A percentile compares a stretch with the other conserved stretches of the same genome.
Conservation (phyloP, 2,797 vertebrate species). For the Anguilla pacifica region DNA sequence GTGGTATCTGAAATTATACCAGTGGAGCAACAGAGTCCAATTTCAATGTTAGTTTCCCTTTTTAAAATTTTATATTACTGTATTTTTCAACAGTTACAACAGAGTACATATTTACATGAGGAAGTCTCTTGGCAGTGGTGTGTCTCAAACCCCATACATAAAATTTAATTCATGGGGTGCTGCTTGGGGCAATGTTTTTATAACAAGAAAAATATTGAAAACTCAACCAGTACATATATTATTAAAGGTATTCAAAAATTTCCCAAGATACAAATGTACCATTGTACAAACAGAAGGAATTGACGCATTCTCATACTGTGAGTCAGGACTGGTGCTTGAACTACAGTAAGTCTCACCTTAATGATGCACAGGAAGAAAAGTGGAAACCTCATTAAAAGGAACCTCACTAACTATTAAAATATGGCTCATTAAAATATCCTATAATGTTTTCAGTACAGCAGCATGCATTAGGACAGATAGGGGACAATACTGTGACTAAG, state of each 20-base stretch:
- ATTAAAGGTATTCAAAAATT: slow-evolving; percentile 19
- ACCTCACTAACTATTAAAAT: background rate
- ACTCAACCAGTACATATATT: background rate
- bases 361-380: slow-evolving; percentile 27
- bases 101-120: slow-evolving; percentile 24
- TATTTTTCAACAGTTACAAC: slow-evolving; percentile 32
- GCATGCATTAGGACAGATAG: slow-evolving; percentile 3
- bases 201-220: background rate
- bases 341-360: background rate
- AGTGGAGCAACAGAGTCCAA: slow-evolving; percentile 42
- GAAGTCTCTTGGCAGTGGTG: slow-evolving; percentile 39
- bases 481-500: background rate
- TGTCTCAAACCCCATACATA: slow-evolving; percentile 28
- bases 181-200: background rate
- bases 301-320: background rate
- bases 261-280: slow-evolving; percentile 13
- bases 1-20: slow-evolving; percentile 45
- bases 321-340: slow-evolving; percentile 26
- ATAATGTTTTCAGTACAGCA: background rate
- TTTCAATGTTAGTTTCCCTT: slow-evolving; percentile 8
- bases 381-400: slow-evolving; percentile 12
- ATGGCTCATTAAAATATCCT: slow-evolving; percentile 22
- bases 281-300: background rate
- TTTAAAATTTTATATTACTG: slow-evolving; percentile 10
- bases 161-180: slow-evolving; percentile 18